Evolutionary conservation across 23 tunicate species (phyloP).

Genomic region (Botrylloides violaceus): DNA sequence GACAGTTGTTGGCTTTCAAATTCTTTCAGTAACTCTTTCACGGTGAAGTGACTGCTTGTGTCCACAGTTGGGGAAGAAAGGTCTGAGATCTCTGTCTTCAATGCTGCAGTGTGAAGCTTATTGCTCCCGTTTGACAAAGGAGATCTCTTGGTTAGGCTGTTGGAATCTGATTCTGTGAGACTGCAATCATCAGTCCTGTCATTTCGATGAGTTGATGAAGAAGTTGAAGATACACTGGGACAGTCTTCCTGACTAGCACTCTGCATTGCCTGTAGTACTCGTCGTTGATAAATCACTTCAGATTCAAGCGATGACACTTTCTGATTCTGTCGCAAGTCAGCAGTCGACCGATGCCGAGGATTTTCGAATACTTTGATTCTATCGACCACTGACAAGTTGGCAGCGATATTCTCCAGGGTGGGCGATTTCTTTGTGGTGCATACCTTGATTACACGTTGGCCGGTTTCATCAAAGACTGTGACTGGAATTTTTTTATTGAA

Average conservation of each 20-base stretch:
- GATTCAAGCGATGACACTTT: constrained; percentile 44
- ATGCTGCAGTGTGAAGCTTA: neutral
- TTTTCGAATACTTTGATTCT: constrained; percentile 53
- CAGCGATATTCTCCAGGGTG: neutral
- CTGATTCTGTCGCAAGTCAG: constrained; percentile 48
- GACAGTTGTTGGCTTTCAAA: neutral
- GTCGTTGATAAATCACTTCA: constrained; percentile 19
- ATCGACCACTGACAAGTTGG: constrained; percentile 29
- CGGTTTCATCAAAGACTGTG: no score
- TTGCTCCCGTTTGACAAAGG: neutral
- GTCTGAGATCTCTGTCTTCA: neutral
- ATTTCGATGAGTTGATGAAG: no score
- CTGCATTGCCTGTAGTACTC: neutral
- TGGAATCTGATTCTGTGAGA: neutral
- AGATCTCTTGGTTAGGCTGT: neutral
- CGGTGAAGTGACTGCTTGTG: neutral
- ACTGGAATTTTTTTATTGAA: constrained; percentile 9
- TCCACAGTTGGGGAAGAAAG: neutral
- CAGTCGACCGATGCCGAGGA: constrained; percentile 44
- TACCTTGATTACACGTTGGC: neutral
- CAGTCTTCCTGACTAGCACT: neutral
- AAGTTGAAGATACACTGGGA: no score
- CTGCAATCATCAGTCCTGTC: neutral
- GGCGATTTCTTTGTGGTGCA: neutral
- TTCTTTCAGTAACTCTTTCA: neutral